Conservation (phyloP, 2,888 invertebrate species). For the Patella ulyssiponensis region DNA sequence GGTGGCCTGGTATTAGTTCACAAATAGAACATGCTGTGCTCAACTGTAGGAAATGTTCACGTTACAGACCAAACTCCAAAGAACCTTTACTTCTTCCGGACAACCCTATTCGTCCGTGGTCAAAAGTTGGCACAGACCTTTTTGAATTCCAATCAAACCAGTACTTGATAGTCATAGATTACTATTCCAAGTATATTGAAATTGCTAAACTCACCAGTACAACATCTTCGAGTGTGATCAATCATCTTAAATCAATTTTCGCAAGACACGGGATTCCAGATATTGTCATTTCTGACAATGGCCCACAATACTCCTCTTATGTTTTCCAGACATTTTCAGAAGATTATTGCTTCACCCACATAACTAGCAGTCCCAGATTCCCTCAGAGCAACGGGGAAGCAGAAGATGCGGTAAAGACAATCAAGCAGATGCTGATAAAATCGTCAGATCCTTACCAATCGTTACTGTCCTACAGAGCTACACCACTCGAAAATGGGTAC, state of each 20-base stretch:
- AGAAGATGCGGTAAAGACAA: conserved; percentile 18
- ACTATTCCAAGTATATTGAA: conserved; percentile 19
- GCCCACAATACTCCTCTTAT: conserved; percentile 8
- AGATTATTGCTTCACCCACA: conserved; percentile 17
- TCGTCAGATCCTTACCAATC: neutral
- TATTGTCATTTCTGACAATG: too few relatives aligned
- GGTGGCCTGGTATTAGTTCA: conserved; percentile 26
- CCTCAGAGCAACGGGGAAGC: conserved; percentile 23
- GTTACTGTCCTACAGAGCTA: too few relatives aligned
- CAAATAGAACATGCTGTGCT: conserved; percentile 14
- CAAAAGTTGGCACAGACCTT: conserved; percentile 28
- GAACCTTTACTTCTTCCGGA: conserved; percentile 16
- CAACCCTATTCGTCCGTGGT: conserved; percentile 22
- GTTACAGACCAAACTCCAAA: neutral
- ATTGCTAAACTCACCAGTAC: conserved; percentile 14
- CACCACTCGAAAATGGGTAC: neutral
- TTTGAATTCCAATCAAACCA: conserved; percentile 18
- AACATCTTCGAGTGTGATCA: neutral
- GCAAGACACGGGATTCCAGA: too few relatives aligned
- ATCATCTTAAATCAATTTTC: too few relatives aligned
- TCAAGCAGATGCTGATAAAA: conserved; percentile 8
- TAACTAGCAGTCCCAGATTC: conserved; percentile 19
- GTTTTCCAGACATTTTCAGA: conserved; percentile 11
- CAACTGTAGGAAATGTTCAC: conserved; percentile 12
- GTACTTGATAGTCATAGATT: conserved; percentile 21